Base-by-base conservation (phyloP, 1,140 invertebrate species). In the Maniola jurtina region DNA sequence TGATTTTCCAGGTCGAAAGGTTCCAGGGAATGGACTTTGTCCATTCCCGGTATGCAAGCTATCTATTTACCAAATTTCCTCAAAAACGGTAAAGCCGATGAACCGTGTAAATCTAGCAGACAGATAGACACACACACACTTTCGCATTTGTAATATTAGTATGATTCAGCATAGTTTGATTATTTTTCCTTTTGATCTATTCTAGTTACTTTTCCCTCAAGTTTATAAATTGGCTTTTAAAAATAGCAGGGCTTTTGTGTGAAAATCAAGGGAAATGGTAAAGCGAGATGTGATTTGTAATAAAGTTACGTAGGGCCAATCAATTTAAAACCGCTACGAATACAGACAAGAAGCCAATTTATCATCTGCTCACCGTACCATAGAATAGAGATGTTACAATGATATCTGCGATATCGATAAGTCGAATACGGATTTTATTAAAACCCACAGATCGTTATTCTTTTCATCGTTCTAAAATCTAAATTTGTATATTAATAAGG, bases 281-380 rank as follows among this genome's bases (percentile, higher is more conserved):
- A 57, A 57, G 55, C 14, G n/a, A 52, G 47, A 40, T 36, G 34
- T 50, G 60, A 63, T 64, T 54, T 69, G 55, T 61, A 75, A 61
- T 61, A 60, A 70, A 71, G 58, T 73, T 67, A 64, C 61, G 40
- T 25, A 25, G 63, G 74, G 64, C 70, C 74, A 76, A 75, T 75
- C 67, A 75, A 73, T 76, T 76, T 76, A 64, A 66, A 73, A 73
- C 68, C 68, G 64, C 66, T 70, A 42, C 73, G 64, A 56, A 64
- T 61, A 64, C 64, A 69, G 74, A 67, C 71, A 72, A 72, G 70
- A 68, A 71, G 71, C 74, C 74, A 76, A 76, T 76, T 76, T 76
- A 72, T 75, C 67, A 76, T 76, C 69, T 68, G 71, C 57, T 56
- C 71, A 57, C 68, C 48, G 71, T 63, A 67, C 61, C 64, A 60